Conservation (phyloP, 2,888 invertebrate species). For the Alloplasta piceator region DNA sequence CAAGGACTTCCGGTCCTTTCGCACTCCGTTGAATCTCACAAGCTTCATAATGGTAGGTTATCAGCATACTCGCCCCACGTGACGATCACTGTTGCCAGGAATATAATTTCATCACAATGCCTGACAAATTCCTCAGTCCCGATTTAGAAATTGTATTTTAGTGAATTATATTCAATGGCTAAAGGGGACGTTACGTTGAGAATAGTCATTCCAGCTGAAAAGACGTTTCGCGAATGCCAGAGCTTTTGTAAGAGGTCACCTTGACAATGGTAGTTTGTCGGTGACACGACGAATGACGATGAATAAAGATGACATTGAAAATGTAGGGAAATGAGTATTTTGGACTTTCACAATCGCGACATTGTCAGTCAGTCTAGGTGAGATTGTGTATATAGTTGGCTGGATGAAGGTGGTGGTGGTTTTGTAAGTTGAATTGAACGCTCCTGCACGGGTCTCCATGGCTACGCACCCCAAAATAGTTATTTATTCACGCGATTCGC, state of each 20-base stretch:
- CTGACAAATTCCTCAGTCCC: neutral
- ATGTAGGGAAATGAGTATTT: conserved; percentile 57
- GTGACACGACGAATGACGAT: neutral
- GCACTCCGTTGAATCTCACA: conserved; percentile 30
- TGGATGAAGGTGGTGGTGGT: conserved; percentile 13
- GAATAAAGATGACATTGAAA: neutral
- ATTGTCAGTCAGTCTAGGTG: conserved; percentile 70
- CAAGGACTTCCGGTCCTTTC: conserved; percentile 57
- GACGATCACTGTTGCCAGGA: neutral
- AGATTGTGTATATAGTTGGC: conserved; percentile 54
- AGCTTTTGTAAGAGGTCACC: neutral
- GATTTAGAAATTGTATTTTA: too few species aligned
- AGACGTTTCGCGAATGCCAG: neutral
- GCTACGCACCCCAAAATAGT: conserved; percentile 78
- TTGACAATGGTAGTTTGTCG: neutral
- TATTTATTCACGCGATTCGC: conserved; percentile 80
- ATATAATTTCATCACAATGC: too few species aligned
- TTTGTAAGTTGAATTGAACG: conserved; percentile 42
- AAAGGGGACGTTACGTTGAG: neutral
- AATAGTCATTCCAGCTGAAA: neutral
- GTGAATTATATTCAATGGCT: neutral
- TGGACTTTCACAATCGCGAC: conserved; percentile 69
- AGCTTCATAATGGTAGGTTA: conserved; percentile 1
- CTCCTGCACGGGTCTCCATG: conserved; percentile 73
- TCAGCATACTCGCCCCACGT: conserved; percentile 16